Evolutionary conservation across 2,113 vertebrate species (phyloP).

Genomic region (Conger conger): DNA sequence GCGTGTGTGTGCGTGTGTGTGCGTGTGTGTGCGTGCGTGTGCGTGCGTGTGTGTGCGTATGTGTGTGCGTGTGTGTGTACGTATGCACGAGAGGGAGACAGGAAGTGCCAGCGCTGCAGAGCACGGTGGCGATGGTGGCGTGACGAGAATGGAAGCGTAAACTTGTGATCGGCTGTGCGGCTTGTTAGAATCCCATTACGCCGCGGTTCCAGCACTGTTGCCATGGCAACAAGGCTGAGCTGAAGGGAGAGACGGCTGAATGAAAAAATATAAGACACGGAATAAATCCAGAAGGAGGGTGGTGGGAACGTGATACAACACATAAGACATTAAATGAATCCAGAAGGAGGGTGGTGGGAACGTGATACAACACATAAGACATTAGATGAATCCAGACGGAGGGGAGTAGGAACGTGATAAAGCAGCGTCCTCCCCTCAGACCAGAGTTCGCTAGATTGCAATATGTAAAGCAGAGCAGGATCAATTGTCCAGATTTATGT

Average conservation of each 20-base stretch:
- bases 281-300: conserved; percentile 33
- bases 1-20: too few species aligned
- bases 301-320: too few species aligned
- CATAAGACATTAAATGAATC: conserved; percentile 39
- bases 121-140: not conserved
- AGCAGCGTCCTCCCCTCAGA: conserved; percentile 3
- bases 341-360: too few species aligned
- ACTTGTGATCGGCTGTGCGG: conserved; percentile 41
- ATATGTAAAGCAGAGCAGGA: not conserved
- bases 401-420: conserved; percentile 7
- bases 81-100: not conserved
- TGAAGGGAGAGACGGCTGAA: conserved; percentile 24
- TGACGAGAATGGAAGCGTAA: conserved; percentile 28
- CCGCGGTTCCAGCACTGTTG: conserved; percentile 44
- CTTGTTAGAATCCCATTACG: conserved; percentile 41
- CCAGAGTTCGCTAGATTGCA: not conserved
- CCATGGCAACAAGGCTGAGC: conserved; percentile 46
- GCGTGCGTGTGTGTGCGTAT: not conserved
- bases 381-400: conserved; percentile 30
- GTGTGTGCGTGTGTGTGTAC: conserved; percentile 10
- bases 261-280: conserved; percentile 43
- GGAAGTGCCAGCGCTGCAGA: not conserved
- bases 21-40: too few species aligned
- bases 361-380: conserved; percentile 45
- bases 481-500: not conserved